Evolutionary conservation across 2,888 invertebrate species (phyloP).

Genomic region (Orthonevra nobilis): DNA sequence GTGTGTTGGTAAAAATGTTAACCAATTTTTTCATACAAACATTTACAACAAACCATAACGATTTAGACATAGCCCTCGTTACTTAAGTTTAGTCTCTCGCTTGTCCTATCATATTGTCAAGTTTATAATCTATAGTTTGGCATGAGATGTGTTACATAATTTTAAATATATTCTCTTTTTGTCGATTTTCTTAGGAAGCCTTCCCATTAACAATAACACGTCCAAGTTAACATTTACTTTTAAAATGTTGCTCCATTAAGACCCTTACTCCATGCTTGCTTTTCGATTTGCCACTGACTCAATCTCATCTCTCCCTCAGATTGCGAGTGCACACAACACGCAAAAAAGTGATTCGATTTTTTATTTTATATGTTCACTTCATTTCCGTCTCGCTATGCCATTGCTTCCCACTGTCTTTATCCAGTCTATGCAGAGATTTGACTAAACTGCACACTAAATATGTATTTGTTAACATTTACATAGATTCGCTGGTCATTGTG

Average conservation of each 20-base stretch:
- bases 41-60: no score
- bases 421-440: conserved; percentile 60
- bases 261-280: conserved; percentile 37
- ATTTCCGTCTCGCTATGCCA: conserved; percentile 64
- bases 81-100: no score
- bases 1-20: no score
- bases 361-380: conserved; percentile 67
- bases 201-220: no score
- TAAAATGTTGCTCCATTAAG: conserved; percentile 4
- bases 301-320: conserved; percentile 60
- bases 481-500: conserved; percentile 23
- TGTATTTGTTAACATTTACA: conserved; percentile 57
- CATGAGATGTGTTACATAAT: no score
- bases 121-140: no score
- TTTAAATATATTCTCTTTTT: no score
- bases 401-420: conserved; percentile 2
- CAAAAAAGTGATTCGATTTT: conserved; percentile 67
- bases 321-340: conserved; percentile 55
- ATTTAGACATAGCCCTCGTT: no score
- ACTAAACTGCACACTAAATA: conserved; percentile 62
- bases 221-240: background rate
- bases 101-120: no score
- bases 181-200: no score
- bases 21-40: no score
- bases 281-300: conserved; percentile 50